Base-by-base conservation (phyloP, 2,888 invertebrate genomes). In the Calameuta idolon region DNA sequence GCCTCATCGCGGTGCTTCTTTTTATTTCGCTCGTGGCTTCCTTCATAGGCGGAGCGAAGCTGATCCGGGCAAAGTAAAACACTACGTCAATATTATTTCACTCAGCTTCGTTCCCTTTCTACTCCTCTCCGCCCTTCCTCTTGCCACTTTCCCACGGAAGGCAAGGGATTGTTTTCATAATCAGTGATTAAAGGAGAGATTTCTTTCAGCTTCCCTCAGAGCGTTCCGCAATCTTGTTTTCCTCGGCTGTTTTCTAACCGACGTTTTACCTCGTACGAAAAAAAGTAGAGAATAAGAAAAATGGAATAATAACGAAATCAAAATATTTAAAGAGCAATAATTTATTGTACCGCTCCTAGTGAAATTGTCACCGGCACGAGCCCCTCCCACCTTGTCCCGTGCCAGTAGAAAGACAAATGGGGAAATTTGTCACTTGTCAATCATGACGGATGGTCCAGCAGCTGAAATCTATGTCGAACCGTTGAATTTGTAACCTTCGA, bases 121-220 rank as follows among this genome's bases (percentile, higher is more conserved):
- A 73, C 75, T 37, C 73, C 69, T 30, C 73, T 23, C 23, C 23
- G 1, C 55, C 55, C 55, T 55, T 55, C 2, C 55, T 55, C 55
- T 55, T 23, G 55, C 79, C 71, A 69, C 71, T 37, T 11, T 35
- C 34, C 35, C 73, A 23, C n/a, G 31, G 23, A 77, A 74, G 69
- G 35, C 69, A 69, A 75, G 76, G 79, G 80, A 84, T 85, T 84
- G 85, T 84, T 84, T 84, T 84, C 81, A 75, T 84, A 85, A 83
- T 84, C 81, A 79, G 76, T 77, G 81, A 79, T 77, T 80, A 79
- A 79, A 55, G 55, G 75, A 74, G 77, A 77, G 78, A 80, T 83
- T 80, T 81, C 76, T 69, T 69, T 23, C 37, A 35, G 69, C 30
- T 23, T 71, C 12, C 71, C 30, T 30, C 71, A 34, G 30, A 30